These are phyloP conservation scores for Pseudopipra pipra DNA, from an alignment of 2,113 vertebrate genomes.

Conservation along the genomic window DNA sequence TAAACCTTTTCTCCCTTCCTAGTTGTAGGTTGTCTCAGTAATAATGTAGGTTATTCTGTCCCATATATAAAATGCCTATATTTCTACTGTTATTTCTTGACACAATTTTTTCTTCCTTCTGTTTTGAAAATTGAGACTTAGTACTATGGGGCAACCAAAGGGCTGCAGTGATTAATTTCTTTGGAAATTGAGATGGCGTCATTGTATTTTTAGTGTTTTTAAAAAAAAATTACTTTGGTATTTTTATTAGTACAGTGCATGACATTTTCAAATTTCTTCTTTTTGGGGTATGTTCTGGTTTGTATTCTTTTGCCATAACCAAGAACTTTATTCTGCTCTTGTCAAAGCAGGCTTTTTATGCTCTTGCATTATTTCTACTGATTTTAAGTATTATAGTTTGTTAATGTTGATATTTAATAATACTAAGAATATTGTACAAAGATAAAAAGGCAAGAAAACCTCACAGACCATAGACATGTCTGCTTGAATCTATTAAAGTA, in stretches of 20 bases:
- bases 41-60: background rate
- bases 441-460: background rate
- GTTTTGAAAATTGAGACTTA: background rate
- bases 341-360: background rate
- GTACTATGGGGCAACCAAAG: background rate
- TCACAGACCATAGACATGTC: background rate
- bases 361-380: background rate
- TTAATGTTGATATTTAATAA: background rate
- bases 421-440: background rate
- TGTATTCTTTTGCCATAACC: background rate
- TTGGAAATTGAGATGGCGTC: background rate
- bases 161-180: background rate
- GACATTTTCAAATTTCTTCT: background rate
- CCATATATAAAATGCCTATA: background rate
- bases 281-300: background rate
- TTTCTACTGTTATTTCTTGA: background rate
- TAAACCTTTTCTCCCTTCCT: background rate
- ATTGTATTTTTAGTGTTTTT: background rate
- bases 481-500: background rate
- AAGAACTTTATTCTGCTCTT: background rate
- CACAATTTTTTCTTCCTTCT: fast-evolving
- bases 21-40: background rate
- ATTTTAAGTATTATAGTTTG: background rate
- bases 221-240: background rate
- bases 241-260: background rate